These are phyloP conservation scores for Nemopilema nomurai DNA, from an alignment of 30 jellyfish, hydroid and myxozoan species.

Conservation along the genomic window DNA sequence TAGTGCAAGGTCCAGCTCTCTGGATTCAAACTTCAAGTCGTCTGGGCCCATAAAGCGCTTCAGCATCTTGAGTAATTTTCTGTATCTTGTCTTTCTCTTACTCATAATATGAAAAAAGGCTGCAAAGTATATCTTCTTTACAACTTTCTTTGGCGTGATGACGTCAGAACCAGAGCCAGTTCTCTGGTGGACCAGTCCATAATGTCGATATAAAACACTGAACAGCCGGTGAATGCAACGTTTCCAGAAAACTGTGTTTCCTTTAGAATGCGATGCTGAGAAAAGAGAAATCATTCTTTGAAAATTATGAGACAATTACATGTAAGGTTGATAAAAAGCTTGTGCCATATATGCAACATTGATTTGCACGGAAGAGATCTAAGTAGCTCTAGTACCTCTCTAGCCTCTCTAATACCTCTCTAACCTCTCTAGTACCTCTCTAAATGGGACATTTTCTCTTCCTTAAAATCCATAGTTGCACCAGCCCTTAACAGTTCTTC, in stretches of 20 bases:
- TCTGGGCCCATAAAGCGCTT: no score
- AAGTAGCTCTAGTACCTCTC: no score
- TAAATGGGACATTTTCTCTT: no score
- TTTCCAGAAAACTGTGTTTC: constrained; percentile 27
- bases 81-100: constrained; percentile 20
- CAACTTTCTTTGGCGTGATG: constrained; percentile 9
- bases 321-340: background rate
- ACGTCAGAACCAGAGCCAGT: constrained; percentile 6
- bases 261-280: constrained; percentile 53
- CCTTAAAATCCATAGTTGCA: no score
- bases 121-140: constrained; percentile 15
- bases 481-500: no score
- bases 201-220: constrained; percentile 47
- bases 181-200: constrained; percentile 33
- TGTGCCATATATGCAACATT: no score
- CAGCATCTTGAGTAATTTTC: constrained; percentile 6
- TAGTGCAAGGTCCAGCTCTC: no score
- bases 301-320: background rate
- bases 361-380: no score
- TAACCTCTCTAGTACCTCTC: no score
- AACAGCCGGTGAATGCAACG: constrained; percentile 32
- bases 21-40: no score
- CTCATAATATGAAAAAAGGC: constrained; percentile 27
- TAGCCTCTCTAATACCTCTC: no score
- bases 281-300: background rate